A percentile compares a stretch with the other conserved stretches of the same genome.
These are phyloP conservation scores for Sorex maritimensis DNA, from an alignment of 2,797 vertebrate species.

Conservation along the genomic window DNA sequence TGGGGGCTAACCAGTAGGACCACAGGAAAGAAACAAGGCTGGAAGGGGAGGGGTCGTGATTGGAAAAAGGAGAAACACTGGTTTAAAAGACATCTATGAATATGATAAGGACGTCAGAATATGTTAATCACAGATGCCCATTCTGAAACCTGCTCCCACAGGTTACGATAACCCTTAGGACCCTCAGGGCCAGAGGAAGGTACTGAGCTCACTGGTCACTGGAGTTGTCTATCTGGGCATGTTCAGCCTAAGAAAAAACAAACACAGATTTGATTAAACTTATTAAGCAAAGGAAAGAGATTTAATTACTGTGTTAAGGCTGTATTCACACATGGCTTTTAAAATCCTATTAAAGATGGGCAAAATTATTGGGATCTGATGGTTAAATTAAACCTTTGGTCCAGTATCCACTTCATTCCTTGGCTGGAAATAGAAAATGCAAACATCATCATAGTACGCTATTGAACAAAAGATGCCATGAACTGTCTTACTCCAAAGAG, in stretches of 20 bases:
- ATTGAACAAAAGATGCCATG: conserved; percentile 62
- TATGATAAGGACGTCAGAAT: no score
- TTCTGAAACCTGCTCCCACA: not conserved
- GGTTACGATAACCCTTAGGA: not conserved
- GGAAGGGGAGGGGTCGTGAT: no score
- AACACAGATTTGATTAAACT: conserved; percentile 43
- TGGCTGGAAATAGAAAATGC: conserved; percentile 64
- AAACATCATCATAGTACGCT: conserved; percentile 35
- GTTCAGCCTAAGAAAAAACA: conserved; percentile 63
- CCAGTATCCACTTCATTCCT: not conserved
- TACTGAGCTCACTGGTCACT: not conserved
- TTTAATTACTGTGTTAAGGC: conserved; percentile 55
- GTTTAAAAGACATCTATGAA: not conserved
- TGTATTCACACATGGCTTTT: conserved; percentile 42
- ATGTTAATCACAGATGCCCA: not conserved
- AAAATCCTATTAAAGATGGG: conserved; percentile 59
- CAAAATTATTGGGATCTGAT: conserved; percentile 16
- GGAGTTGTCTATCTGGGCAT: conserved; percentile 24
- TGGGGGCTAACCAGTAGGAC: no score
- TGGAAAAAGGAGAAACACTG: not conserved
- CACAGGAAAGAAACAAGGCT: not conserved
- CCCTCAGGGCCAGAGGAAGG: not conserved
- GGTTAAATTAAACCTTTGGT: conserved; percentile 39
- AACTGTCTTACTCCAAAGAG: not conserved
- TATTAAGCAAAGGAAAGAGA: conserved; percentile 56